Evolutionary conservation across 2,113 vertebrate genomes (phyloP), one percentile per base, ranked within the genome.

Genomic region (Oxyura jamaicensis): DNA sequence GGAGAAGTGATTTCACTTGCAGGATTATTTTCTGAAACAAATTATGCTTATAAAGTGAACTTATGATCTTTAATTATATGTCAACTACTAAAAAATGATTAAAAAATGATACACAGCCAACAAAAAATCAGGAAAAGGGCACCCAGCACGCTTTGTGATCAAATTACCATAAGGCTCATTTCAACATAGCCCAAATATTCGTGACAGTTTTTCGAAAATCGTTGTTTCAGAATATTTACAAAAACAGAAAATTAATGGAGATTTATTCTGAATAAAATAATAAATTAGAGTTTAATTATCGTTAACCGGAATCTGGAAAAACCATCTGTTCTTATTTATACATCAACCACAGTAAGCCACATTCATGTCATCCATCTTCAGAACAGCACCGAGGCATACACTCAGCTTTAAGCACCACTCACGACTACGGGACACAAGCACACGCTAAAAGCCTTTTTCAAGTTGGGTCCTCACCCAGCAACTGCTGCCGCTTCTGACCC

Each of bases 221-320:
- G 0, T 63, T 86, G 75, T 75, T 72, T 60, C 53, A 46, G 69
- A 90, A 75, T 73, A 94, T 67, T 85, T 90, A 83, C 65, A 46
- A 63, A 85, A 33, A 0, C 18, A 91, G 83, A 90, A 82, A 92
- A 62, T 48, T 88, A 86, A 72, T 44, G 67, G 69, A 75, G 62
- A 87, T 65, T 91, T 84, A 63, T 66, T 93, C 86, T 82, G 83
- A 84, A 44, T 69, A 91, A 93, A 96, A 88, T 75, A 96, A 96
- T 65, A 92, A 90, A 89, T 94, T 88, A 68, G 52, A 56, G 60
- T 91, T 91, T 94, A 92, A 96, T 95, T 95, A 75, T 62, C 29
- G 2, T 92, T 92, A 93, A 82, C 76, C 72, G 48, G 86, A 83
- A 82, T 91, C 80, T 84, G 83, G 83, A 91, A 84, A 86, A 92